phyloP scores from a whole-genome alignment of 1,140 invertebrate genomes.

The Amyelois transitella region DNA sequence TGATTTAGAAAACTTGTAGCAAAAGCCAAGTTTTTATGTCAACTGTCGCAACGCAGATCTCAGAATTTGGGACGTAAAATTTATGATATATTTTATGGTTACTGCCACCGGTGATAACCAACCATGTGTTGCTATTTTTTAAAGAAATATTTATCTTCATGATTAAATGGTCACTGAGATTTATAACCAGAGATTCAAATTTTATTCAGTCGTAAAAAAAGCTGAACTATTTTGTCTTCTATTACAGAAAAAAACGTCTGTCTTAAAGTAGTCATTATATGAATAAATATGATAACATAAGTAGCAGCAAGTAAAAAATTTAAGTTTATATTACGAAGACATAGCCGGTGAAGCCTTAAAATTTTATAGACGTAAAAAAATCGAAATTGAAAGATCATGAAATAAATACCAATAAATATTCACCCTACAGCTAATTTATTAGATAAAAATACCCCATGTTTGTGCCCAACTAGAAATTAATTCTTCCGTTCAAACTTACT shows the following conservation, averaged over 20 bases:
- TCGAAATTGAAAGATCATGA: too few species aligned
- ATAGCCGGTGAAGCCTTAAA: too few species aligned
- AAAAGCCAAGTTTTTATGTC: conserved; percentile 2
- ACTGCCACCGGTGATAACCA: conserved; percentile 1
- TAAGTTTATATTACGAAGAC: too few species aligned
- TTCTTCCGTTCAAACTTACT: conserved; percentile 1
- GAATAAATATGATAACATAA: too few species aligned
- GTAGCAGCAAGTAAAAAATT: too few species aligned
- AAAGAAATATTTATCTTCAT: background rate
- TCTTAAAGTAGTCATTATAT: too few species aligned
- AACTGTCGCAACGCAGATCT: conserved; percentile 3
- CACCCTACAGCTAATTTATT: background rate
- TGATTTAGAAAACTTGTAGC: background rate
- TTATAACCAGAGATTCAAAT: background rate
- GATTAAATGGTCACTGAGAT: background rate
- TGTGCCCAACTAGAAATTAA: background rate
- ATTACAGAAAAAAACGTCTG: too few species aligned
- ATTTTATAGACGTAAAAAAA: too few species aligned
- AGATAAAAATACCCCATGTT: background rate
- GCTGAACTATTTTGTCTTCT: too few species aligned
- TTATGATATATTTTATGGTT: conserved; percentile 5
- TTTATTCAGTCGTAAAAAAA: too few species aligned
- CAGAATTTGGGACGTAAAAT: conserved; percentile 3
- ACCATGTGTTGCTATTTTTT: conserved; percentile 2
- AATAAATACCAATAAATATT: too few species aligned